These are phyloP conservation scores for Montipora capricornis DNA, from an alignment of 64 coral and sea anemone species.

Conservation along the genomic window DNA sequence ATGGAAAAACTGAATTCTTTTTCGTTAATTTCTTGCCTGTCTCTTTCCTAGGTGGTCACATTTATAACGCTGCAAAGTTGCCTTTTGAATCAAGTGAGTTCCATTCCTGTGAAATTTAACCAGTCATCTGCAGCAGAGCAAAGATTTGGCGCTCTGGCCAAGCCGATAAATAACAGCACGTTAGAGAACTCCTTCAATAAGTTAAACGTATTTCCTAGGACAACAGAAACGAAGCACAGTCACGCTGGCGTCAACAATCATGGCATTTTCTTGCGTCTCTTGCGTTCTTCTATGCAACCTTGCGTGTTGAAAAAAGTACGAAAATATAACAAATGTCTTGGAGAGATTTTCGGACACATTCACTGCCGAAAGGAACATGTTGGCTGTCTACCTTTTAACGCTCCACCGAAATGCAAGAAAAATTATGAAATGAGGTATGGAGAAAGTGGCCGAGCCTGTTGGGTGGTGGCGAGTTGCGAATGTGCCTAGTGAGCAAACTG, in stretches of 20 bases:
- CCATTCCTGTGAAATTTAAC: background rate
- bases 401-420: constrained; percentile 21
- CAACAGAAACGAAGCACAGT: background rate
- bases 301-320: background rate
- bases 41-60: background rate
- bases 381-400: background rate
- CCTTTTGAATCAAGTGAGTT: background rate
- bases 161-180: background rate
- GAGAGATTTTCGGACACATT: background rate
- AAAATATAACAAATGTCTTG: constrained; percentile 2
- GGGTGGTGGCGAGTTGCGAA: background rate
- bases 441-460: background rate
- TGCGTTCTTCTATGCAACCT: background rate
- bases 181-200: background rate
- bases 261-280: background rate
- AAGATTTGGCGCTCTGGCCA: background rate
- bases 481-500: background rate
- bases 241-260: background rate
- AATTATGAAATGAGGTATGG: background rate
- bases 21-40: background rate
- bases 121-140: background rate
- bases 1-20: background rate
- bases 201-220: background rate
- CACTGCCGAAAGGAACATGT: background rate
- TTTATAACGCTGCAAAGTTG: background rate